Conservation (phyloP, 1,140 invertebrate genomes). For the Neelides sp. region DNA sequence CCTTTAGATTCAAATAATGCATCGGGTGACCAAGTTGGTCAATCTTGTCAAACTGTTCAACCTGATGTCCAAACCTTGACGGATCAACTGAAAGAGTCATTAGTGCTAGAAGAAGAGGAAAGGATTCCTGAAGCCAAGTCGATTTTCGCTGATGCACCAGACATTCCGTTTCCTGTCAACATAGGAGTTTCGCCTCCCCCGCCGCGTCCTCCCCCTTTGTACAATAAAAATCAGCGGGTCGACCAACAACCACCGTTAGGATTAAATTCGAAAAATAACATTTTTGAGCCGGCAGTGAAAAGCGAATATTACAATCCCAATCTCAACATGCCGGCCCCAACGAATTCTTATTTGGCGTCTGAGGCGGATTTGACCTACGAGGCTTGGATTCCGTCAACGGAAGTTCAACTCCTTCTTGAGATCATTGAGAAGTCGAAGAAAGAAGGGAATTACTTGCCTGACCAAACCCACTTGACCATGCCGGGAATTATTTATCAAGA, state of each 20-base stretch:
- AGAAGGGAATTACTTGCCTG: constrained; percentile 51
- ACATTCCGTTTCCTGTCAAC: constrained; percentile 19
- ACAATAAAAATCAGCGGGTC: not conserved
- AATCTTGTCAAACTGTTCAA: too few species aligned
- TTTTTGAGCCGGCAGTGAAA: constrained; percentile 1
- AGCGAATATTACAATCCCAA: too few species aligned
- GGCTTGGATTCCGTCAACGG: constrained; percentile 60
- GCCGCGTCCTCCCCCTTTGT: not conserved
- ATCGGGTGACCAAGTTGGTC: too few species aligned
- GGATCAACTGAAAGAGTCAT: too few species aligned
- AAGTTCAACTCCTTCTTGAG: constrained; percentile 49
- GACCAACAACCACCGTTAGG: constrained; percentile 6
- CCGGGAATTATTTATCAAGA: constrained; percentile 55
- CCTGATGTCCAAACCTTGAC: too few species aligned
- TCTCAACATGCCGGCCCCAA: not conserved
- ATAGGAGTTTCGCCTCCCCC: constrained; percentile 4
- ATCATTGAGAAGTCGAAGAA: constrained; percentile 44
- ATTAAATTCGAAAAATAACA: not conserved
- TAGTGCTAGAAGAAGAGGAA: too few species aligned
- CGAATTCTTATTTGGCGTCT: not conserved
- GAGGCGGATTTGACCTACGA: constrained; percentile 49
- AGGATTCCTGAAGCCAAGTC: constrained; percentile 9
- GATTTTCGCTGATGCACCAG: constrained; percentile 13
- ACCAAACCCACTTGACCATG: constrained; percentile 54
- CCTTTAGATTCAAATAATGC: too few species aligned